A percentile compares a stretch with the other conserved stretches of the same genome.
Conservation (phyloP, 2,888 invertebrate genomes). For the Eupithecia centaureata region DNA sequence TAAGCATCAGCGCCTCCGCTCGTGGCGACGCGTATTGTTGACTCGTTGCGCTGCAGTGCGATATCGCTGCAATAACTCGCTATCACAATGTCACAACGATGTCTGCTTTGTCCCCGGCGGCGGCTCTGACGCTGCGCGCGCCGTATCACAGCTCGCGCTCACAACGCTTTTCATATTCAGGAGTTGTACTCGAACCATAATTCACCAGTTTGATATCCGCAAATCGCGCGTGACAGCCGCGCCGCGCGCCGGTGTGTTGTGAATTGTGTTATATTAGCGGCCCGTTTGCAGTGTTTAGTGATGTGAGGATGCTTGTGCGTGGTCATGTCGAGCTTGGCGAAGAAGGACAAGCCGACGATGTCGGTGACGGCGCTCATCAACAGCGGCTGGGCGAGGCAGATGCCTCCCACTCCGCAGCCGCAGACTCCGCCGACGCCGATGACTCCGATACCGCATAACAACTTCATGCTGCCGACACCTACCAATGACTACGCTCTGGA, state of each 20-base stretch:
- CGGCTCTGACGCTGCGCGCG: constrained; percentile 57
- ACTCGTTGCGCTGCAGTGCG: constrained; percentile 68
- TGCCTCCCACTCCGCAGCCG: constrained; percentile 61
- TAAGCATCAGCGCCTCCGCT: constrained; percentile 67
- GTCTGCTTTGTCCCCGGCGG: constrained; percentile 69
- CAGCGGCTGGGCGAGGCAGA: constrained; percentile 84
- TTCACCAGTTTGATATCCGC: constrained; percentile 52
- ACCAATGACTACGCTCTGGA: constrained; percentile 76
- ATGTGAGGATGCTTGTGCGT: constrained; percentile 80
- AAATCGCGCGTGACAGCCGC: constrained; percentile 58
- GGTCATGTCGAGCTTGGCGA: constrained; percentile 87
- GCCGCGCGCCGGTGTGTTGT: constrained; percentile 53
- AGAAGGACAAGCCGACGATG: constrained; percentile 94
- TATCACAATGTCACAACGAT: constrained; percentile 80
- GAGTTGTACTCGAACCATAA: constrained; percentile 49
- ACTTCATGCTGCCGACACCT: constrained; percentile 66
- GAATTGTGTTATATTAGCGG: constrained; percentile 54
- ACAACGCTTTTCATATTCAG: constrained; percentile 54
- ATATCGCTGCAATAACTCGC: constrained; percentile 75
- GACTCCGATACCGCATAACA: constrained; percentile 53
- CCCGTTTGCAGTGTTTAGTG: constrained; percentile 65
- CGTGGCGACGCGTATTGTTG: constrained; percentile 63
- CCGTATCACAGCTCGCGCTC: constrained; percentile 55
- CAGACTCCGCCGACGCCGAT: constrained; percentile 59
- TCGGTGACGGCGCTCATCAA: constrained; percentile 92